Conservation (phyloP, 2,888 invertebrate genomes). For the Smittia sp. region DNA sequence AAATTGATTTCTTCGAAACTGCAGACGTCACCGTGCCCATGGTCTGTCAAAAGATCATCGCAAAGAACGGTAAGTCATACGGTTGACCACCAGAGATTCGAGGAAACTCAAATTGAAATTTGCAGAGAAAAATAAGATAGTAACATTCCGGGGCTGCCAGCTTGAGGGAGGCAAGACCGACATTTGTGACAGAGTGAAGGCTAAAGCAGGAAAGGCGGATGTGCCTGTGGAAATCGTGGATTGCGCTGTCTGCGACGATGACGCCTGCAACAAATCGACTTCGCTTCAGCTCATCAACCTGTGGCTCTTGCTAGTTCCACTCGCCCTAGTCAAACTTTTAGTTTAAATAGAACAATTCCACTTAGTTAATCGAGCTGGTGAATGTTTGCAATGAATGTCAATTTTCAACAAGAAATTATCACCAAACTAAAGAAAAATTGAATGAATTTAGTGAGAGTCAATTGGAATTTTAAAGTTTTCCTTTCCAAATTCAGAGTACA, state of each 20-base stretch:
- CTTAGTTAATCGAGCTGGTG: not conserved
- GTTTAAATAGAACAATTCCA: not conserved
- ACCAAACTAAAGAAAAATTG: not conserved
- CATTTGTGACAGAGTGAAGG: not conserved
- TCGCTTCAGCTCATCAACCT: not conserved
- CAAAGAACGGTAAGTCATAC: not conserved
- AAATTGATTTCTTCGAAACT: conserved; percentile 27
- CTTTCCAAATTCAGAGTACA: not conserved
- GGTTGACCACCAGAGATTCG: too few species aligned
- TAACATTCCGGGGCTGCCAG: conserved; percentile 27
- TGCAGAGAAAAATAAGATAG: not conserved
- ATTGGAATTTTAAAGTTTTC: not conserved
- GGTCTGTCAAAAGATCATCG: conserved; percentile 23
- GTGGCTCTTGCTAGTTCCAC: not conserved
- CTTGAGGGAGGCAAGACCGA: conserved; percentile 16
- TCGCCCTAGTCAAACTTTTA: not conserved
- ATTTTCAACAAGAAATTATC: not conserved
- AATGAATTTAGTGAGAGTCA: not conserved
- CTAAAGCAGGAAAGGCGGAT: not conserved
- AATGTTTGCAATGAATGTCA: not conserved
- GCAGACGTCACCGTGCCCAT: conserved; percentile 7
- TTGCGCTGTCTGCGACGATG: not conserved
- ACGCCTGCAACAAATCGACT: conserved; percentile 3
- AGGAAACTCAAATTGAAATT: not conserved
- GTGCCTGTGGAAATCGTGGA: not conserved